Evolutionary conservation across 2,797 vertebrate genomes (phyloP).

Genomic region (Potorous gilbertii): DNA sequence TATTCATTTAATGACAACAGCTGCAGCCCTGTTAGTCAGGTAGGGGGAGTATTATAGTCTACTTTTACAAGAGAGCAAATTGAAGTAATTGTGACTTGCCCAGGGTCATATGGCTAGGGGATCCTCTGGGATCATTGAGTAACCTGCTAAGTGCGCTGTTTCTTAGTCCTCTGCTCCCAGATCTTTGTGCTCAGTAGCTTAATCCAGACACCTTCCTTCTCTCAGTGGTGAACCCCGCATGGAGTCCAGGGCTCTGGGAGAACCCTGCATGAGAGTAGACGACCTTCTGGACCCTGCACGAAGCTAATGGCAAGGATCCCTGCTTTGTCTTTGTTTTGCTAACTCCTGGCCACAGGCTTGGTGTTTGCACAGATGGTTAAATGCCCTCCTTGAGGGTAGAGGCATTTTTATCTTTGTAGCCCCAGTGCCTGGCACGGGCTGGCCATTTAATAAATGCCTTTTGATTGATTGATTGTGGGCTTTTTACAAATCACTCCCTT

Average conservation of each 20-base stretch:
- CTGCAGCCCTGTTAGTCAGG: neutral
- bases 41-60: neutral
- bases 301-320: neutral
- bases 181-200: neutral
- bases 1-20: neutral
- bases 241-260: neutral
- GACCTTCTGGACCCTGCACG: neutral
- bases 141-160: neutral
- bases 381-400: neutral
- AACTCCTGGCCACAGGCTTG: neutral
- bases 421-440: constrained; percentile 6
- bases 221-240: neutral
- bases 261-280: neutral
- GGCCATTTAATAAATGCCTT: constrained; percentile 58
- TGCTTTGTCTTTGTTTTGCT: neutral
- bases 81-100: neutral
- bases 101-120: neutral
- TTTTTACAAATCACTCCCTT: constrained; percentile 49
- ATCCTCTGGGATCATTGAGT: neutral
- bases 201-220: neutral
- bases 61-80: neutral
- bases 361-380: neutral
- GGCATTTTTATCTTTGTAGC: neutral
- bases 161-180: neutral
- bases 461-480: constrained; percentile 41